Base-by-base conservation (phyloP, 2,888 invertebrate genomes). In the Drosophila peninsularis region DNA sequence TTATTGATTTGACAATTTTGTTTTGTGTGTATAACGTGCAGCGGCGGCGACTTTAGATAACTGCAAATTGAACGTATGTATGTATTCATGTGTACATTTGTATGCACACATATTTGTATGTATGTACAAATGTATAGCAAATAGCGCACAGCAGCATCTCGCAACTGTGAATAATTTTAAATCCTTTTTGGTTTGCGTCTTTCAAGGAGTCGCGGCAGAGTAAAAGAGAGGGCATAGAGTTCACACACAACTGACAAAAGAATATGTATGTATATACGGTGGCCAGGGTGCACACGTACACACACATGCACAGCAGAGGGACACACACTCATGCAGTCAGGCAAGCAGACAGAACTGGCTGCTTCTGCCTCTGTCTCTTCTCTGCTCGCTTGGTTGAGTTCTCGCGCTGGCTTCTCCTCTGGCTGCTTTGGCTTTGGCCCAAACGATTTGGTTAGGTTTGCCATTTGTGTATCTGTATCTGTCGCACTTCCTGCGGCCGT, bases 171-270 rank as follows among this genome's bases (percentile, higher is more conserved):
- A 56, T 61, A 62, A 66, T 65, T 75, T 71, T 71, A 62, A 75
- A 76, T 76, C 76, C 72, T 77, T 77, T 73, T 73, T 44, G 66
- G 53, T 57, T 64, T 64, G 62, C 27, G 36, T 69, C 71, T 55
- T 55, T 30, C 49, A 58, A 54, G 34, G 21, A 49, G 50, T 7
- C 27, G 34, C 11, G 19, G 55, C 6, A 56, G 10, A 34, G 71
- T 11, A 30, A 55, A 50, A 37, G 74, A 63, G 56, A 67, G 68
- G 72, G 73, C 69, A 71, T 58, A 71, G 75, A 78, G 80, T 82
- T 75, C 75, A 75, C 71, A 76, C 60, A 71, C 68, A 82, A 81
- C 75, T 75, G 84, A 82, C 87, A 82, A 84, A 87, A 85, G 76
- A 78, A 87, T 75, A n/a, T n/a, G n/a, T n/a, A n/a, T n/a, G n/a